Evolutionary conservation across 1,140 invertebrate genomes (phyloP).

Genomic region (Homalodisca vitripennis): DNA sequence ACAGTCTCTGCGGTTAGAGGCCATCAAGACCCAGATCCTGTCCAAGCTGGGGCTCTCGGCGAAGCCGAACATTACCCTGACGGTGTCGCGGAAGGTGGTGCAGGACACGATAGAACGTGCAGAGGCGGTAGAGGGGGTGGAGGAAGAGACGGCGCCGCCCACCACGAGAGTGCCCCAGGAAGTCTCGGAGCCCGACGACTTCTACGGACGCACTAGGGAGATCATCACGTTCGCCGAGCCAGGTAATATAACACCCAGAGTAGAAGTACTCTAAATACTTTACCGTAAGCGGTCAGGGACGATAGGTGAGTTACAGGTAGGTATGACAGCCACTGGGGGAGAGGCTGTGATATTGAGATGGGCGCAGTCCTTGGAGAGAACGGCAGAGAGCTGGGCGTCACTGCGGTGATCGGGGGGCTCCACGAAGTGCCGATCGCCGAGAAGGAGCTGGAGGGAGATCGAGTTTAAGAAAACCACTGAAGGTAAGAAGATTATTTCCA

Average conservation of each 20-base stretch:
- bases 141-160: slow-evolving; percentile 42
- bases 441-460: no score
- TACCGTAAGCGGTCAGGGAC: not conserved
- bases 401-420: not conserved
- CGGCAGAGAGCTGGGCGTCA: not conserved
- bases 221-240: slow-evolving; percentile 80
- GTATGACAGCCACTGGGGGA: not conserved
- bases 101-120: slow-evolving; percentile 67
- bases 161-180: slow-evolving; percentile 39
- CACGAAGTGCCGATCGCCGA: no score
- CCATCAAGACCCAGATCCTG: slow-evolving; percentile 74
- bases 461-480: no score
- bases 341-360: not conserved
- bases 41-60: slow-evolving; percentile 66
- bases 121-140: slow-evolving; percentile 43
- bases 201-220: slow-evolving; percentile 74
- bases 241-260: slow-evolving; percentile 56
- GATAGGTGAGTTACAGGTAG: slow-evolving; percentile 13
- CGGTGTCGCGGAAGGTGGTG: slow-evolving; percentile 61
- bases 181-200: slow-evolving; percentile 63
- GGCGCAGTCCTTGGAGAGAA: not conserved
- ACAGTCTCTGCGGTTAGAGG: slow-evolving; percentile 61
- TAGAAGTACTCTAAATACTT: not conserved
- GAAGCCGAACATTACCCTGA: slow-evolving; percentile 68
- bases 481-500: no score